phyloP scores from a whole-genome alignment of 2,888 invertebrate species.

The Chelonus formosanus region DNA sequence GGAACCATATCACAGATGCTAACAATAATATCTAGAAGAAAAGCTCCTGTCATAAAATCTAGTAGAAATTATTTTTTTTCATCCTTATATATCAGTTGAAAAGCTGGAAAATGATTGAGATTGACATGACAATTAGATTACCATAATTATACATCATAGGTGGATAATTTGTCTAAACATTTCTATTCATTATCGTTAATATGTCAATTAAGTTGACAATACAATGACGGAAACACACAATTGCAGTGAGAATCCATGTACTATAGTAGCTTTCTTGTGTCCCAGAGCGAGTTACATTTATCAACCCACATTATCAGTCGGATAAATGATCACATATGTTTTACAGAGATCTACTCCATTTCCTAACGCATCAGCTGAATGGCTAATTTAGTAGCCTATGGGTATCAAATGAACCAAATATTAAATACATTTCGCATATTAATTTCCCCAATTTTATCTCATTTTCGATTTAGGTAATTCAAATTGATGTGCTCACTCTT shows the following conservation, averaged over 20 bases:
- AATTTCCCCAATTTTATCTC: no score
- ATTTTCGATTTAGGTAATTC: no score
- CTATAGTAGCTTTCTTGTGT: slow-evolving; percentile 6
- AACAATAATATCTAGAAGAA: no score
- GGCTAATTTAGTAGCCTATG: slow-evolving; percentile 7
- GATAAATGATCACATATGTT: slow-evolving; percentile 27
- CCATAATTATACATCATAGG: not conserved
- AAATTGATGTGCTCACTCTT: no score
- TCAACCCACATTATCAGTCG: slow-evolving; percentile 25
- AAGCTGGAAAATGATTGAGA: no score
- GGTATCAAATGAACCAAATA: not conserved
- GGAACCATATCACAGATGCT: no score
- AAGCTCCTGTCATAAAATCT: no score
- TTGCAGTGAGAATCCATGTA: not conserved
- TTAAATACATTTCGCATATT: not conserved
- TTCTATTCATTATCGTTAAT: slow-evolving; percentile 8
- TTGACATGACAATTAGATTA: not conserved
- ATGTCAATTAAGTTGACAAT: slow-evolving; percentile 6
- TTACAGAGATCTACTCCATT: slow-evolving; percentile 21
- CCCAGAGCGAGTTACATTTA: slow-evolving; percentile 22
- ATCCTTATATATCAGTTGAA: no score
- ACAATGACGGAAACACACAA: slow-evolving; percentile 2
- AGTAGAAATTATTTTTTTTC: no score
- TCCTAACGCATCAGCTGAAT: slow-evolving; percentile 8
- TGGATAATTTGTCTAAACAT: slow-evolving; percentile 2